Base-by-base conservation (phyloP, 1,140 invertebrate species). In the Drosophila ficusphila region DNA sequence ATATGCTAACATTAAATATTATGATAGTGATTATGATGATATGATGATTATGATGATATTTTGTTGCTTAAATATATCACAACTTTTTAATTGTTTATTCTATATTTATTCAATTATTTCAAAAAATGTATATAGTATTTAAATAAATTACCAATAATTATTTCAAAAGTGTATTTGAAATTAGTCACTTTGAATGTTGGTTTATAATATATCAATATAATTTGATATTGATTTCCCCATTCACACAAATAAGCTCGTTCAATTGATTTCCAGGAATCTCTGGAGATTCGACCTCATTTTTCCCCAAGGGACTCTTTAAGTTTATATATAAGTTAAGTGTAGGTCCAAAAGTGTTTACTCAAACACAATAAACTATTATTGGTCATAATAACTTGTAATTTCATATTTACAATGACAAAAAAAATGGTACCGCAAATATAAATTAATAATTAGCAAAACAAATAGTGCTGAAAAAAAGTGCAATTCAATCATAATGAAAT, bases 401-500 rank as follows among this genome's bases (percentile, higher is more conserved):
- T 23, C 0, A 12, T 42, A 42, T 21, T 41, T n/a, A 39, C 9
- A 18, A 1, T n/a, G n/a, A n/a, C 1, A 11, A 14, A 52, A 31
- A 49, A 51, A 27, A 2, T 11, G 3, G 2, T n/a, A 27, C 53
- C 31, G 9, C 39, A 64, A 18, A 47, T 60, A 51, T 49, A 51
- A 41, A 47, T 62, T 36, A 34, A 52, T 61, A 67, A 68, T 67
- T 68, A 68, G 60, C 46, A 29, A 46, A 41, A 7, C 60, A 61
- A 64, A 25, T 7, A 27, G 3, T 16, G 1, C 7, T 18, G 7
- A 8, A 25, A 62, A 64, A 46, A 64, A 64, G 34, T 52, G 60
- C 44, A 33, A 51, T 65, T 65, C 62, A 67, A 67, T 67, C 62
- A 52, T 16, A 2, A 23, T 51, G 34, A 67, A 68, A 68, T 52